Evolutionary conservation across 2,888 invertebrate genomes (phyloP), one percentile per base, ranked within the genome.

Genomic region (Drosophila anceps): DNA sequence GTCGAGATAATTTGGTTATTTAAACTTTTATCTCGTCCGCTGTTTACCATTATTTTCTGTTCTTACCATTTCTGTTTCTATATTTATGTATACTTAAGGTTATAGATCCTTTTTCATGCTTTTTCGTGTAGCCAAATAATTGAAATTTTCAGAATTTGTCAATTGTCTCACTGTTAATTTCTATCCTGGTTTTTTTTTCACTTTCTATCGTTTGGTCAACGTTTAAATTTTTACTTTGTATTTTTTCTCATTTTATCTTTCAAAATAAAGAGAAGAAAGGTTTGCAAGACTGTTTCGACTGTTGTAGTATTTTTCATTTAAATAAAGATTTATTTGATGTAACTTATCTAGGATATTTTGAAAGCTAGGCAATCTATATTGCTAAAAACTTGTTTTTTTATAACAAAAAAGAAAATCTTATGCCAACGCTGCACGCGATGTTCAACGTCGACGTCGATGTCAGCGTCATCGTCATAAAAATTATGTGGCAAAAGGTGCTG

Each of bases 401-500:
- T 76, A 76, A 67, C 71, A 43, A 35, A 60, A 39, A 54, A 13
- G n/a, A 37, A 53, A 53, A 64, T 66, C 86, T 83, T 76, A 76
- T 82, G 82, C 74, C 79, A 76, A 63, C 79, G 79, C 50, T 59
- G 81, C 85, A 86, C 85, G 86, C 86, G 90, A 90, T 50, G 50
- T 50, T 13, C 74, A 67, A 61, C 37, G 39, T 39, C 27, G 37
- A 15, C 69, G 81, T 66, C 76, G 69, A 61, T 79, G 73, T 74
- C 69, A 50, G 29, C 43, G 57, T 55, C 50, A 60, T 66, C 51
- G 79, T 75, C 83, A 83, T 88, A 77, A 79, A 82, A 88, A 91
- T 88, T 88, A 88, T 91, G 90, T 81, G 73, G 64, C 81, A 64
- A 65, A 76, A 78, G 75, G 80, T 78, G 81, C 79, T 85, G 79